Evolutionary conservation across 1,140 invertebrate genomes (phyloP).

Genomic region (Paralvinella palmiformis): DNA sequence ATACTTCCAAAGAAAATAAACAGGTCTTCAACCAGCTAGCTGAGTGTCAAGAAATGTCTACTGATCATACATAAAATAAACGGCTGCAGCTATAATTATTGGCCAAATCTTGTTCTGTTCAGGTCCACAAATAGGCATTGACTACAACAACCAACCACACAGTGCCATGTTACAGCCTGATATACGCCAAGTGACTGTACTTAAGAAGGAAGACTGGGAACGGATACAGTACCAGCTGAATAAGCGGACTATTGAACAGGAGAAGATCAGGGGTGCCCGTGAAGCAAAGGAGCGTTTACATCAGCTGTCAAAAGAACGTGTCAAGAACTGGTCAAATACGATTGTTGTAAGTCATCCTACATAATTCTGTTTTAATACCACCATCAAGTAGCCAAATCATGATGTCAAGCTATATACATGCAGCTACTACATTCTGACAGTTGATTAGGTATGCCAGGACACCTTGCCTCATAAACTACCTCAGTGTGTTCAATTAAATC

Average conservation of each 20-base stretch:
- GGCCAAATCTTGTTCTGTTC: no score
- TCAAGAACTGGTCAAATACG: conserved; percentile 49
- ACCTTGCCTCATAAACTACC: neutral
- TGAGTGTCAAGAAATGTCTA: no score
- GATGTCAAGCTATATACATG: neutral
- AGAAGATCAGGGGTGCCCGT: conserved; percentile 30
- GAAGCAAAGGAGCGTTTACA: conserved; percentile 39
- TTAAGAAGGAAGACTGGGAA: conserved; percentile 42
- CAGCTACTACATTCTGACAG: neutral
- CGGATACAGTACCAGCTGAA: conserved; percentile 44
- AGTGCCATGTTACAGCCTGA: no score
- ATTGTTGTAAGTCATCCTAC: conserved; percentile 42
- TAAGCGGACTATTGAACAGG: conserved; percentile 41
- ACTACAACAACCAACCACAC: no score
- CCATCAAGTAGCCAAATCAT: neutral
- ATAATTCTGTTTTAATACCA: neutral
- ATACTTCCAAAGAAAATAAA: no score
- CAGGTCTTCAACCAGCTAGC: no score
- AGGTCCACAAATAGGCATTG: no score
- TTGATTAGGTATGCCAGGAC: neutral
- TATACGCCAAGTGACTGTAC: no score
- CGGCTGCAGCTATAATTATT: no score
- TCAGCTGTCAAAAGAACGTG: conserved; percentile 42
- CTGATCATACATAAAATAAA: no score
- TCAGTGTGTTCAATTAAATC: neutral